Evolutionary conservation across 1,140 invertebrate species (phyloP), one percentile per base, ranked within the genome.

Genomic region (Eupeodes corollae): DNA sequence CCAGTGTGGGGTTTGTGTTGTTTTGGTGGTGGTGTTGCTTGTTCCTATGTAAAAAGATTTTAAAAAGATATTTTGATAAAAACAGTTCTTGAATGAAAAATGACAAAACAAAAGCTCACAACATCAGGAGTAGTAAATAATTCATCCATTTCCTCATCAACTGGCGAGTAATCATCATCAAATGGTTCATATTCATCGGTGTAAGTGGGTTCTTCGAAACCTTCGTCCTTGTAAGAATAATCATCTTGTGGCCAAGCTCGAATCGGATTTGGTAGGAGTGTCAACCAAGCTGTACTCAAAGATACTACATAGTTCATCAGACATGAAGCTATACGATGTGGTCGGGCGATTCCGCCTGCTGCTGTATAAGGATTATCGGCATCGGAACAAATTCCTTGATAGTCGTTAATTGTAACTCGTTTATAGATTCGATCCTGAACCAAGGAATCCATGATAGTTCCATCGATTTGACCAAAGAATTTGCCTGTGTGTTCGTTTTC

Each of bases 381-480:
- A 53, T 90, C 86, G 0, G 82, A 79, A 58, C 89, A 92, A 8
- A 84, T 75, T 0, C 87, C 90, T 68, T 94, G 91, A 68, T 92
- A 90, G 62, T 95, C 89, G 53, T 84, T 84, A 1, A 92, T 79
- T 1, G 81, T 78, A 1, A 92, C 79, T 69, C 86, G 86, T 56
- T 82, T 86, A 67, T 91, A 95, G 52, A 94, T 91, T 47, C 83
- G 78, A 58, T 91, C 86, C 60, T 92, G 86, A 1, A 94, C 88
- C 21, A 95, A 68, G 0, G 87, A 90, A 63, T 93, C 87, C 86
- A 94, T 92, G 40, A 95, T 88, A 2, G 88, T 91, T n/a, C 89
- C 89, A 63, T 95, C 90, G 39, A 93, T 84, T 64, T 93, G 88
- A 0, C 91, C 91, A 58, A 94, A 94, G 69, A 94, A 95, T 54